Percentiles rank a stretch among this genome's conserved stretches.
phyloP scores from a whole-genome alignment of 2,888 invertebrate species.

The Acleris holmiana region DNA sequence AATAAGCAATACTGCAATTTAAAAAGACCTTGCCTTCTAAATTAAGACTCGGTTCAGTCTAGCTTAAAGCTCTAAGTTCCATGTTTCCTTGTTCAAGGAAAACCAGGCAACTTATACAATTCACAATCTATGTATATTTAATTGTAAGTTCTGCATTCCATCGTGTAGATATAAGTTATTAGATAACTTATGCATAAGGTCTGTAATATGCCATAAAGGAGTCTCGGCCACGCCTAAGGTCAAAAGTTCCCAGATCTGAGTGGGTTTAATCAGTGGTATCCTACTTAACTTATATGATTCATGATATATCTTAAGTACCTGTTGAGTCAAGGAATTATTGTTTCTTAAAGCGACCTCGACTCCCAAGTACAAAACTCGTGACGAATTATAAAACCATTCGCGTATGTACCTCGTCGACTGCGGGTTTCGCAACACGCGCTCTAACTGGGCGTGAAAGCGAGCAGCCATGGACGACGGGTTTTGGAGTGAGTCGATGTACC shows the following conservation, averaged over 20 bases:
- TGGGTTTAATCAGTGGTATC: slow-evolving; percentile 60
- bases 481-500: slow-evolving; percentile 35
- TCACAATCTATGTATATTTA: slow-evolving; percentile 34
- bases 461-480: slow-evolving; percentile 46
- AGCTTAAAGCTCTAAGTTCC: slow-evolving; percentile 52
- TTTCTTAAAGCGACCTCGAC: slow-evolving; percentile 60
- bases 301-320: slow-evolving; percentile 47
- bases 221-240: slow-evolving; percentile 54
- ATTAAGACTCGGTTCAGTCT: neutral
- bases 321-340: slow-evolving; percentile 48
- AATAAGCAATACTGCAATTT: no score
- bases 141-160: slow-evolving; percentile 48
- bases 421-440: slow-evolving; percentile 45
- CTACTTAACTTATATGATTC: slow-evolving; percentile 61
- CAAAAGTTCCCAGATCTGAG: slow-evolving; percentile 50
- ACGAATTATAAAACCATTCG: slow-evolving; percentile 46
- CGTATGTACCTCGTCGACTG: slow-evolving; percentile 54
- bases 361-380: slow-evolving; percentile 56
- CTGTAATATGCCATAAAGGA: slow-evolving; percentile 40
- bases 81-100: slow-evolving; percentile 67
- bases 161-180: slow-evolving; percentile 38
- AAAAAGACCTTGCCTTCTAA: neutral
- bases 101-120: slow-evolving; percentile 53
- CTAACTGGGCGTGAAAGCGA: slow-evolving; percentile 49
- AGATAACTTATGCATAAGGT: slow-evolving; percentile 45